phyloP scores from a whole-genome alignment of 2,797 vertebrate species.

The Hybognathus amarus region DNA sequence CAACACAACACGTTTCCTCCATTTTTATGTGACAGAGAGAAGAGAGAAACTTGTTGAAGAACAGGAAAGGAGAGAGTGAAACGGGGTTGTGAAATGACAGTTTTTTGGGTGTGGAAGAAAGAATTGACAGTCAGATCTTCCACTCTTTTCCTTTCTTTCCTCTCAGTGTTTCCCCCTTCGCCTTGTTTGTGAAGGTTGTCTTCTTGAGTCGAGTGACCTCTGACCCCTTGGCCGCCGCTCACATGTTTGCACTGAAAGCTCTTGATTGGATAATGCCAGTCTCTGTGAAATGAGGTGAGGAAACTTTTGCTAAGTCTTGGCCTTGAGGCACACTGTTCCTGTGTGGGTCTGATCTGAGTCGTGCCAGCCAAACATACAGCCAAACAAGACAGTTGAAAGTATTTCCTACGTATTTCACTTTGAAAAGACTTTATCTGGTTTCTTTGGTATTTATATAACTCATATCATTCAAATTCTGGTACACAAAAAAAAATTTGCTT shows the following conservation, averaged over 20 bases:
- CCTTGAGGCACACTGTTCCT: conserved; percentile 14
- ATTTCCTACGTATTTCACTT: conserved; percentile 13
- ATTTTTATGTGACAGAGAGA: background rate
- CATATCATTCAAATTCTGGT: background rate
- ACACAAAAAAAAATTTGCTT: background rate
- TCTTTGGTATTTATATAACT: conserved; percentile 6
- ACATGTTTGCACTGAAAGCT: conserved; percentile 26
- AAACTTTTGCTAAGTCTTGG: conserved; percentile 35
- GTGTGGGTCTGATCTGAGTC: conserved; percentile 8
- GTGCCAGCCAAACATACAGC: background rate
- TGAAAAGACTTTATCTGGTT: background rate
- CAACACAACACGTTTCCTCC: background rate
- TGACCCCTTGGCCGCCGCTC: conserved; percentile 13
- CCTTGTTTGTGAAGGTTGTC: conserved; percentile 55
- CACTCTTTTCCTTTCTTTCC: conserved; percentile 42
- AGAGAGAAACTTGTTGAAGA: background rate
- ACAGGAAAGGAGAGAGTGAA: conserved; percentile 14
- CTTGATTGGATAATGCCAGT: conserved; percentile 24
- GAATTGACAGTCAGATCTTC: conserved; percentile 46
- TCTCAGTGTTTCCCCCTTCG: conserved; percentile 38
- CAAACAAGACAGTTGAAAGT: conserved; percentile 9
- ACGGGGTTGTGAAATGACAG: background rate
- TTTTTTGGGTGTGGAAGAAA: conserved; percentile 26
- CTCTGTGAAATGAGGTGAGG: conserved; percentile 27
- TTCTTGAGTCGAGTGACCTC: conserved; percentile 33